Conservation (phyloP, 2,113 vertebrate genomes). For the Petrocephalus zakoni region DNA sequence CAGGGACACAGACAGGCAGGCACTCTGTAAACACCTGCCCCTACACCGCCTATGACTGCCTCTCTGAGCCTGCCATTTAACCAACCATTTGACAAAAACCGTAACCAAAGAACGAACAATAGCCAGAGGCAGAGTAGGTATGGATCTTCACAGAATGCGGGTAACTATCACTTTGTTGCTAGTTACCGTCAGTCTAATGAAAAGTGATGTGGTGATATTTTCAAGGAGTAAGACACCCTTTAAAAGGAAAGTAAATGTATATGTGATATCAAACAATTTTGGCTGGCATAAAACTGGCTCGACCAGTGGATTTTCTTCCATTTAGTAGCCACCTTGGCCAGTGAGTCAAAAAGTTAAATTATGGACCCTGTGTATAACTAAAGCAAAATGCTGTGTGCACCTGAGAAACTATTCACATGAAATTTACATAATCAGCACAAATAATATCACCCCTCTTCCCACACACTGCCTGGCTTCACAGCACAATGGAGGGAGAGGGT, state of each 20-base stretch:
- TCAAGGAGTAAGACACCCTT: not conserved
- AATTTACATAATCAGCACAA: not conserved
- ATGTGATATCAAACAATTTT: not conserved
- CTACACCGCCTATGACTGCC: too few species aligned
- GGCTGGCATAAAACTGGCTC: not conserved
- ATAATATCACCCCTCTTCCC: not conserved
- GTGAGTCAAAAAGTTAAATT: not conserved
- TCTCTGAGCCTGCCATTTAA: too few species aligned
- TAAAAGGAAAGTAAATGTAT: not conserved
- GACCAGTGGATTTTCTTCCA: not conserved
- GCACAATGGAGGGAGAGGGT: not conserved
- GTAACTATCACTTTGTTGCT: too few species aligned
- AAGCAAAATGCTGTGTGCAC: not conserved
- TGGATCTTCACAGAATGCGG: too few species aligned
- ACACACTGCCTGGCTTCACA: not conserved
- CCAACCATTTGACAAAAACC: too few species aligned
- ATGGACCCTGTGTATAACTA: not conserved
- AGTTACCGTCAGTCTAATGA: not conserved
- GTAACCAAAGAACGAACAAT: too few species aligned
- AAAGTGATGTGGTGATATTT: not conserved
- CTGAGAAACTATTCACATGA: not conserved
- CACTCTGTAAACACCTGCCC: too few species aligned
- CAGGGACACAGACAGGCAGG: too few species aligned
- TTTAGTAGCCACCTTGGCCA: not conserved
- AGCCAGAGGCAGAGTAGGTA: too few species aligned